phyloP scores from a whole-genome alignment of 2,797 vertebrate species.

The Zalophus californianus region DNA sequence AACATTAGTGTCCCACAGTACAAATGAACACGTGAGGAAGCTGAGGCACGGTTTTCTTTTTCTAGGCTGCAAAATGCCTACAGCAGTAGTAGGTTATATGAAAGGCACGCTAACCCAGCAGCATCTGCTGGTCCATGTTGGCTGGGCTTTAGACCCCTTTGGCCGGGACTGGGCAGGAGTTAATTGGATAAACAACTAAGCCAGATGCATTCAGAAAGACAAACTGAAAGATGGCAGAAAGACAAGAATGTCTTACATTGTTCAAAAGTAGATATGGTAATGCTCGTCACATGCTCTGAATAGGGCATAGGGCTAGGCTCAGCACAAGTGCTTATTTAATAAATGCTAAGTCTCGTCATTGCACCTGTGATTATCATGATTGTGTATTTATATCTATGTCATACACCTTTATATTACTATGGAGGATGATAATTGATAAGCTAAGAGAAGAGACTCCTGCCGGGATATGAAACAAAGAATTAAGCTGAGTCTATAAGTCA shows the following conservation, averaged over 20 bases:
- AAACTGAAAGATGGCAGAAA: background rate
- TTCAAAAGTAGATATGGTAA: accelerated
- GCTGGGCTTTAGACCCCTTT: background rate
- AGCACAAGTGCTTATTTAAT: background rate
- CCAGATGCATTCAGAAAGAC: background rate
- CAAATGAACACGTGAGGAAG: background rate
- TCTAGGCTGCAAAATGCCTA: background rate
- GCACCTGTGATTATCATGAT: accelerated
- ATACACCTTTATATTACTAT: background rate
- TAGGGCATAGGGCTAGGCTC: background rate
- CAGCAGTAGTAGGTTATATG: accelerated
- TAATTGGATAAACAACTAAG: accelerated
- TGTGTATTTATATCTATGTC: accelerated
- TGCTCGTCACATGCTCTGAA: accelerated
- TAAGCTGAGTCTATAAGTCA: slow-evolving; percentile 54
- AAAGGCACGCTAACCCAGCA: background rate
- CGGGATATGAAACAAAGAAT: background rate
- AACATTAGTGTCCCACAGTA: background rate
- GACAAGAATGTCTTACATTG: too few relatives aligned
- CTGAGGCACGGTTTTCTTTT: accelerated
- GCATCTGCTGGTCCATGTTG: too few relatives aligned
- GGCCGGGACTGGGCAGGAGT: accelerated
- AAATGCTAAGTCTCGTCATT: accelerated
- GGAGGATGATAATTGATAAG: background rate
- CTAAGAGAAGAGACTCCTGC: background rate